Evolutionary conservation across 2,888 invertebrate genomes (phyloP), one percentile per base, ranked within the genome.

Genomic region (Rhodophaea formosa): DNA sequence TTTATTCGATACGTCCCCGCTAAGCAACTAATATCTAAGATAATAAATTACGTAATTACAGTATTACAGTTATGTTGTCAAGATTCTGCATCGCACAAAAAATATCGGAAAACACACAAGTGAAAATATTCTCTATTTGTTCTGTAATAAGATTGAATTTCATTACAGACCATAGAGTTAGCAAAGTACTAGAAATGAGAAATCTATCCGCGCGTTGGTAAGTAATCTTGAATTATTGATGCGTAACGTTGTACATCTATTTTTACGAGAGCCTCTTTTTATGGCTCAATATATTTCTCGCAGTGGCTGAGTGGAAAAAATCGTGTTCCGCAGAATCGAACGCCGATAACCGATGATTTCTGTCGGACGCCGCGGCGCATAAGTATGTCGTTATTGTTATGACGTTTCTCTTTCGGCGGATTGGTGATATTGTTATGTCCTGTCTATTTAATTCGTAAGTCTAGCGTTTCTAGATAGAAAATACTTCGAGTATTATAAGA

Each of bases 141-240:
- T 1, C 3, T 1, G 1, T 3, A 10, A 2, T 23, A 56, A 52
- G 32, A 12, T 39, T 46, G 15, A 10, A 53, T 57, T 17, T 57
- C 10, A 47, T 30, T 14, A 47, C 45, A 12, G 16, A 49, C 47
- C 58, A 59, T 47, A 63, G 58, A 65, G 62, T 61, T 69, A 71
- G 73, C 71, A 72, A 73, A 75, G 74, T 69, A 72, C 70, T 73
- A 72, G 71, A 73, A 75, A 74, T 74, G 72, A 73, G 70, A 71
- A 75, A 79, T 77, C 77, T 71, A 77, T 77, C 73, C 68, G 59
- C 56, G 56, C 55, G 60, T 63, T 56, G 60, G 62, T 60, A 59
- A 55, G 58, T 88, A 87, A 88, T 88, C 86, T 82, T 88, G 86
- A 88, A 85, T 88, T 88, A 90, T 88, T 86, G 87, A 89, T 83